Evolutionary conservation across 2,113 vertebrate genomes (phyloP).

Genomic region (Gobiocypris rarus): DNA sequence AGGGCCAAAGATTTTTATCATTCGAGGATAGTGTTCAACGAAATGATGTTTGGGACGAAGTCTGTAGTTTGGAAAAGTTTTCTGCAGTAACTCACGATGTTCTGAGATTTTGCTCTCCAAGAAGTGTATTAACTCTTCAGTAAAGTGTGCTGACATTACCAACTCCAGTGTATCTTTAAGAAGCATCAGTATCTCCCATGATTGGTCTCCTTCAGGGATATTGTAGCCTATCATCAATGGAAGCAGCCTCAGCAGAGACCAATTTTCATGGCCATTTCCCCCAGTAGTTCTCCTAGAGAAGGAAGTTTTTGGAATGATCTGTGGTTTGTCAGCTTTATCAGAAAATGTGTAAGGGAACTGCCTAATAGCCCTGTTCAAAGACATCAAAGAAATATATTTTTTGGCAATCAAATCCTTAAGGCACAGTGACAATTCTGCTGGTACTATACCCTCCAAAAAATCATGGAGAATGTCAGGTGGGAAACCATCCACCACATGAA

Average conservation of each 20-base stretch:
- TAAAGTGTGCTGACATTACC: not conserved
- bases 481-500: not conserved
- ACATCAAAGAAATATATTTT: not conserved
- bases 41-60: no score
- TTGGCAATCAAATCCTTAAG: not conserved
- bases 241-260: not conserved
- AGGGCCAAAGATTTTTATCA: no score
- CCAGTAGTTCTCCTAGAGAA: not conserved
- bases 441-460: not conserved
- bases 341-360: constrained; percentile 1
- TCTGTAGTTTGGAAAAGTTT: no score
- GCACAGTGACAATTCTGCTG: not conserved
- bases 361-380: constrained; percentile 1
- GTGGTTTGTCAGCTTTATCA: constrained; percentile 2
- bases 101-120: no score
- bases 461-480: not conserved
- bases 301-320: not conserved
- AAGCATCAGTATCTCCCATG: constrained; percentile 1
- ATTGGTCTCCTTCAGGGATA: not conserved
- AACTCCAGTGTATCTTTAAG: not conserved
- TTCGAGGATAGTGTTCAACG: no score
- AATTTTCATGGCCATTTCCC: not conserved
- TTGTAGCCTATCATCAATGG: not conserved
- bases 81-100: no score
- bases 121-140: not conserved